Evolutionary conservation across 2,113 vertebrate species (phyloP).

Genomic region (Myrmophylax atrothorax): DNA sequence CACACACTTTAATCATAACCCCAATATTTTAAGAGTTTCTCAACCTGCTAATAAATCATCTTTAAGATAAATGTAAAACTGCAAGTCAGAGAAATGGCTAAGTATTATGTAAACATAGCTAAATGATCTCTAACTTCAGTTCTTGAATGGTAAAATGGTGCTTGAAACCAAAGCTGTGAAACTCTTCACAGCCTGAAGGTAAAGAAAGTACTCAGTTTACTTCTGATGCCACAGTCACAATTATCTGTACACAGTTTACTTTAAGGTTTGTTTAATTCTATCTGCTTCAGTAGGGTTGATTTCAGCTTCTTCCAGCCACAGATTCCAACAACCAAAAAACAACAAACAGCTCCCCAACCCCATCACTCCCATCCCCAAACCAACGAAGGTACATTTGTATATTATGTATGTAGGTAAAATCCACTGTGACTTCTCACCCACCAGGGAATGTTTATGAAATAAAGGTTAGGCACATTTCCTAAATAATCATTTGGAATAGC

Average conservation of each 20-base stretch:
- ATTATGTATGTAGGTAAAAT: not conserved
- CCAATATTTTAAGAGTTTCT: not conserved
- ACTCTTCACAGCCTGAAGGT: not conserved
- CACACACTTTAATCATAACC: not conserved
- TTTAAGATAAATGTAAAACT: not conserved
- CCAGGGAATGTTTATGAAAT: not conserved
- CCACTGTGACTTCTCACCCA: not conserved
- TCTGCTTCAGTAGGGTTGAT: rapidly evolving
- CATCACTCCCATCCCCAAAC: not conserved
- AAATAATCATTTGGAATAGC: not conserved
- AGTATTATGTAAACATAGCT: not conserved
- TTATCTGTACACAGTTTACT: not conserved
- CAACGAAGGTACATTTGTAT: not conserved
- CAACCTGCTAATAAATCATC: not conserved
- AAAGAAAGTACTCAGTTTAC: not conserved
- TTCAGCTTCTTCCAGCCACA: not conserved
- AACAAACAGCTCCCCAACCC: rapidly evolving
- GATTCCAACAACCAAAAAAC: not conserved
- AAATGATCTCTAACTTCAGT: not conserved
- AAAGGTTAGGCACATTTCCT: not conserved
- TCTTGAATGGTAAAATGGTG: not conserved
- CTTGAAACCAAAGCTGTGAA: not conserved
- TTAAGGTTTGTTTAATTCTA: not conserved
- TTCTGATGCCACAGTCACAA: not conserved
- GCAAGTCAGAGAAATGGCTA: not conserved